Base-by-base conservation (phyloP, 2,797 vertebrate species). In the Aulostomus chinensis region DNA sequence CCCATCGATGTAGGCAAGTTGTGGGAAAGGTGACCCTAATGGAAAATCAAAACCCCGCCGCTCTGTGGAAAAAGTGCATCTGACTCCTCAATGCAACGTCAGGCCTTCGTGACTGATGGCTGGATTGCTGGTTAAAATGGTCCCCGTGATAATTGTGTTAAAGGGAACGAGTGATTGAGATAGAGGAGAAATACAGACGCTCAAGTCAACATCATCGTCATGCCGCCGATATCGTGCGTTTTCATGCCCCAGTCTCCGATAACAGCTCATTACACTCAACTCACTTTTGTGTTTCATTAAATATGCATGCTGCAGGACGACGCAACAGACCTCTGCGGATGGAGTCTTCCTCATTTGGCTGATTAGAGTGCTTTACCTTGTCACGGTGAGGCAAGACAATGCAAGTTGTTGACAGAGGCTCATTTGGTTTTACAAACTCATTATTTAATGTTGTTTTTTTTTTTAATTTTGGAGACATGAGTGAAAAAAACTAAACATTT, bases 1-100 rank as follows among this genome's bases (percentile, higher is more conserved):
- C 21, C 32, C 51, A 39, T 68, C 56, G 46, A 71, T 77, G 57
- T 15, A 22, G 32, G 32, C n/a, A 11, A 52, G 30, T 42, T 55
- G 29, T 59, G 24, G 22, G 37, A 60, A 66, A 69, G 49, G 68
- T 46, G 67, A 65, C 37, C 37, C 51, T 68, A 80, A 77, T 75
- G 64, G 53, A 76, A 79, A 80, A 73, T 80, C 49, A 18, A 80
- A 73, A 68, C 41, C 31, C 34, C 26, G 16, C 14, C 31, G 40
- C 39, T 48, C 35, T 25, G 55, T 13, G 39, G 55, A 57, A 61
- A 59, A n/a, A n/a, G 15, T 14, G 39, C 45, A 48, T 21, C 26
- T 30, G 34, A 58, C 17, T 7, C 11, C 30, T 18, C 35, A 60
- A 74, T 68, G 39, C 17, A 52, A 77, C 46, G 28, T 56, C 39